Percentiles rank a stretch among this genome's conserved stretches.
Evolutionary conservation across 1,140 invertebrate genomes (phyloP).

Genomic region (Hirudo medicinalis): DNA sequence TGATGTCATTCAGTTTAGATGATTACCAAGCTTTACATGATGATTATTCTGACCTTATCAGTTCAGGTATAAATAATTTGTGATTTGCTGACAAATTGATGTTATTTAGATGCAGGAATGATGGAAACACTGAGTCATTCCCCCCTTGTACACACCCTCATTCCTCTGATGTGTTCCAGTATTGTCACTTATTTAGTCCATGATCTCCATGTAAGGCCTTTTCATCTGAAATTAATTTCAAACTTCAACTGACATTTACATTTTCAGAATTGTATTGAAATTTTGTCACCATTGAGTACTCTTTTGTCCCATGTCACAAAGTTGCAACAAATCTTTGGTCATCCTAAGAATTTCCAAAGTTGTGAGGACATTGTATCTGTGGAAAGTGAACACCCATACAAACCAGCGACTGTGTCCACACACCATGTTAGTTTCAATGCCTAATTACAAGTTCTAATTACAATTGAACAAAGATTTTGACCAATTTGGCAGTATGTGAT

Average conservation of each 20-base stretch:
- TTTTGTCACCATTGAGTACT: constrained; percentile 7
- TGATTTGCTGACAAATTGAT: no score
- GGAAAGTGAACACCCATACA: constrained; percentile 93
- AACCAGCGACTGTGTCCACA: constrained; percentile 69
- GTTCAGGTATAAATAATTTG: no score
- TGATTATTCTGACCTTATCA: no score
- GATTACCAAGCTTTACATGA: no score
- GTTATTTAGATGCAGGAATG: no score
- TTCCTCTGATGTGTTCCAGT: no score
- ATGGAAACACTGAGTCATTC: no score
- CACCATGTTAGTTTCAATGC: constrained; percentile 51
- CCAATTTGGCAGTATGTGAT: neutral
- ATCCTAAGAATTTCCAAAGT: neutral
- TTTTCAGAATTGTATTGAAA: constrained; percentile 13
- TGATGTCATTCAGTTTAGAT: no score
- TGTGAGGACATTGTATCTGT: constrained; percentile 66
- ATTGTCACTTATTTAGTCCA: no score
- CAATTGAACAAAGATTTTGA: neutral
- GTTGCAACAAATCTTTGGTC: constrained; percentile 22
- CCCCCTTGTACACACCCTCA: no score
- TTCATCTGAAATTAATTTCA: neutral
- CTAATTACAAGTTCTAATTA: no score
- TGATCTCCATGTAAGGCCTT: no score
- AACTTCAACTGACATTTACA: neutral
- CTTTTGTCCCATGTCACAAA: constrained; percentile 15